phyloP scores from a whole-genome alignment of 2,113 vertebrate species.

The Ellobius talpinus region DNA sequence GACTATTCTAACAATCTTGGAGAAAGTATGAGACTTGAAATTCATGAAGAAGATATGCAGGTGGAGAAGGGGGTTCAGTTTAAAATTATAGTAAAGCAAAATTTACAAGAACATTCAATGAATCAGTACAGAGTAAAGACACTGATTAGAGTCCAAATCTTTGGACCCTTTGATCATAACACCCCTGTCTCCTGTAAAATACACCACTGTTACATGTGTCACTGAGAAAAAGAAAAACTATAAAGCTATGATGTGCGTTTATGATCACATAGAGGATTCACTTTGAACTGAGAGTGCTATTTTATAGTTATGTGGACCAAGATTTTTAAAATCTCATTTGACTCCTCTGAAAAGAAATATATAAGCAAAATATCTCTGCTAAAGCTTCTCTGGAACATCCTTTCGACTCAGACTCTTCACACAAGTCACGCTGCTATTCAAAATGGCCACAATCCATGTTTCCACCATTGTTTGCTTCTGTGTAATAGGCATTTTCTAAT shows the following conservation, averaged over 20 bases:
- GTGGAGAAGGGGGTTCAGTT: background rate
- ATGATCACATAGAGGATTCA: constrained; percentile 39
- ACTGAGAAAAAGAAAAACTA: constrained; percentile 5
- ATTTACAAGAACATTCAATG: background rate
- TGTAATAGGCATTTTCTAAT: background rate
- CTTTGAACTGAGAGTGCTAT: background rate
- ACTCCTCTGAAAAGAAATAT: constrained; percentile 31
- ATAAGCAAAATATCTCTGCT: constrained; percentile 51
- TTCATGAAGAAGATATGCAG: background rate
- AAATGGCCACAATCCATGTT: constrained; percentile 63
- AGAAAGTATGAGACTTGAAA: background rate
- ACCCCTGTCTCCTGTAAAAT: background rate
- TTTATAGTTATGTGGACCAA: constrained; percentile 38
- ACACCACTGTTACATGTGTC: background rate
- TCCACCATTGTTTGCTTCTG: background rate
- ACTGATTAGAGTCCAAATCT: background rate
- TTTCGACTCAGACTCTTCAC: constrained; percentile 26
- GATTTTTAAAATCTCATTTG: constrained; percentile 35
- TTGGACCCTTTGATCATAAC: background rate
- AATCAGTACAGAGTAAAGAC: background rate
- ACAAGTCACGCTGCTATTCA: constrained; percentile 38
- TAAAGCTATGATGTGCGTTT: constrained; percentile 27
- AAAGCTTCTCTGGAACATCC: constrained; percentile 26
- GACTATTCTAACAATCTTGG: background rate
- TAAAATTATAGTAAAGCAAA: constrained; percentile 32